Base-by-base conservation (phyloP, 2,888 invertebrate genomes). In the Xestia rhomboidea region DNA sequence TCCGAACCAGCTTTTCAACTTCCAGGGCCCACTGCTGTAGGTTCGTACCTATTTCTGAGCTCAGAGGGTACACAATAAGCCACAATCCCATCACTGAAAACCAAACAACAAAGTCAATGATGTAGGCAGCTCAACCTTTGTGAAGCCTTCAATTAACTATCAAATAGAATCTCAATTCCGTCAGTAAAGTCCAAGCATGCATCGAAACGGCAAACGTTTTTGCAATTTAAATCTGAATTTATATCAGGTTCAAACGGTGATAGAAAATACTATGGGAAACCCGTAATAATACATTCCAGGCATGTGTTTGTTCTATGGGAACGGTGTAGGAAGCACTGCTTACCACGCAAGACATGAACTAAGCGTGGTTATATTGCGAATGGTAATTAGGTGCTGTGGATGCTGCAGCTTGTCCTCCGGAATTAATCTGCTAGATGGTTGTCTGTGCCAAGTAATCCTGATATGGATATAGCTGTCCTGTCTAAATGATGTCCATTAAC, bases 221-320 rank as follows among this genome's bases (percentile, higher is more conserved):
- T 85, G 88, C 89, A 87, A 88, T 87, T 87, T 83, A 85, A 87
- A 87, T 88, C 68, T 77, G 51, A 83, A 78, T 76, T 81, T 87
- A 88, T 81, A 85, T 81, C 77, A 78, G 57, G 80, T 85, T 79
- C 69, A 81, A 83, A 83, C 73, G 79, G 83, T 87, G 79, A 82
- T 73, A 76, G 85, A 85, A 85, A 85, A 83, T 73, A 60, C 27
- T 82, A 88, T 87, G 80, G 79, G 82, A 79, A 87, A 68, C 57
- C 74, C 68, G 67, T 78, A 63, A 78, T 88, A 72, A 85, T 78
- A 79, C 41, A 88, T 88, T 88, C 87, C 77, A 49, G 27, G 38
- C 87, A 73, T 85, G 87, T 85, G 72, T 80, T 72, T 68, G 49
- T 68, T 34, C 41, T 79, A 81, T 87, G 87, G 73, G 89, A 88